Percentiles rank a stretch among this genome's conserved stretches.
phyloP scores from a whole-genome alignment of 1,140 invertebrate species.

The Pseudomyrmex flavicornis region DNA sequence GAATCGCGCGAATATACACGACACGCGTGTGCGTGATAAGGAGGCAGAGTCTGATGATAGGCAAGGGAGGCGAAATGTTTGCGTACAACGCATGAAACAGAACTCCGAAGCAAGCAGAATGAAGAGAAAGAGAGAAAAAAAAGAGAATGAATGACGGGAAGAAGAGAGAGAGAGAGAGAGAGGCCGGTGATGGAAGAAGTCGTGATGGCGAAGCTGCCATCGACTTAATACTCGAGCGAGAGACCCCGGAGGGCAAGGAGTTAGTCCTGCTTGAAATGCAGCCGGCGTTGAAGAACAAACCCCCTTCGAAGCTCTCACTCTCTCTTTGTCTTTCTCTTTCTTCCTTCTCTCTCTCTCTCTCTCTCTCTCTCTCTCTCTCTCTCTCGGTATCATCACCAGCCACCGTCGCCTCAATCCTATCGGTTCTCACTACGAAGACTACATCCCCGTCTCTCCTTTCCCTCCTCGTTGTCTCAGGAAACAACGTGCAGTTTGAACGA shows the following conservation, averaged over 20 bases:
- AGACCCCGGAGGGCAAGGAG: conserved; percentile 62
- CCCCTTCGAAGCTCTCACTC: conserved; percentile 54
- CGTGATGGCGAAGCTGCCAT: conserved; percentile 57
- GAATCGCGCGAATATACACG: no score
- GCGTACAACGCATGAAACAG: not conserved
- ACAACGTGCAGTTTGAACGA: conserved; percentile 51
- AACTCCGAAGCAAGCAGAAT: no score
- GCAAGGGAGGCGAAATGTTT: not conserved
- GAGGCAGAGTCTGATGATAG: not conserved
- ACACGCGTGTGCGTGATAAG: no score
- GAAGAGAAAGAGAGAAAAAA: not conserved
- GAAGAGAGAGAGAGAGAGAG: conserved; percentile 13
- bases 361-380: conserved; percentile 21
- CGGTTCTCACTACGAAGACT: conserved; percentile 18
- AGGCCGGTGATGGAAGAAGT: not conserved
- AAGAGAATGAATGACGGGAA: not conserved
- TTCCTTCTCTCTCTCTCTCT: not conserved
- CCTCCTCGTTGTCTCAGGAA: conserved; percentile 6
- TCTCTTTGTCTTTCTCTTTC: conserved; percentile 37
- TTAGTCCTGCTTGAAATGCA: conserved; percentile 79
- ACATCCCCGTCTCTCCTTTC: not conserved
- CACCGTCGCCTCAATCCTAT: conserved; percentile 42
- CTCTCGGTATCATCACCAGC: conserved; percentile 35
- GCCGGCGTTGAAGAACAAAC: conserved; percentile 75
- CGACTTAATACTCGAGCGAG: conserved; percentile 73